Evolutionary conservation across 2,888 invertebrate genomes (phyloP), one percentile per base, ranked within the genome.

Genomic region (Chrysolina haemoptera): DNA sequence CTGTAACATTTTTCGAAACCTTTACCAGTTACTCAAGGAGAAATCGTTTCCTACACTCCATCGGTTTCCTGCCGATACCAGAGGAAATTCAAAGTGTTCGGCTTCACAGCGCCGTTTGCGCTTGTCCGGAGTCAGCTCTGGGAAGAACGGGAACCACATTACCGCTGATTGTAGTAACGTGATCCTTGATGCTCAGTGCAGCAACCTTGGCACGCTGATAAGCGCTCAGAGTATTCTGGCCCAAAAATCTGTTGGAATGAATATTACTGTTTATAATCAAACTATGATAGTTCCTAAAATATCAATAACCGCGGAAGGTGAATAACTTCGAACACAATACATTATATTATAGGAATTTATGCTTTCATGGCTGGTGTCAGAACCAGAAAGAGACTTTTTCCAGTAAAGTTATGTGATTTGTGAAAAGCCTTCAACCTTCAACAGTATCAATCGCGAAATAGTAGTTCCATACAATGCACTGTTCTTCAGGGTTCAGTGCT

Each of bases 121-220:
- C 53, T 18, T 18, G 40, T 20, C 40, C 67, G 5, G 53, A 40
- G 10, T 67, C 40, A 16, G 67, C n/a, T 53, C 18, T 40, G 5
- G 67, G 20, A 16, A 40, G 35, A 27, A 40, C 53, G 6, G 67
- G 53, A 11, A 89, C 88, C 40, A 91, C 88, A 53, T 89, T 89
- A 73, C 88, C 90, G 83, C 91, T 91, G 75, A 91, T 91, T 53
- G 91, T 90, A 14, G 89, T 87, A 67, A 90, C 89, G 73, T 88
- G 87, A 76, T 85, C 85, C 75, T 84, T 88, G 82, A 97, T 97
- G 84, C 93, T 94, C 66, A 97, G 90, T 1, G 96, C 95, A 48
- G 95, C 96, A 12, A 96, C 95, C 89, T 95, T 96, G 81, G 97
- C 96, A 76, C 96, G 92, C 84, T 96, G 95, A 89, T 96, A 96